Percentiles rank a stretch among this genome's conserved stretches.
Conservation (phyloP, 2,888 invertebrate species). For the Biston stratarius region DNA sequence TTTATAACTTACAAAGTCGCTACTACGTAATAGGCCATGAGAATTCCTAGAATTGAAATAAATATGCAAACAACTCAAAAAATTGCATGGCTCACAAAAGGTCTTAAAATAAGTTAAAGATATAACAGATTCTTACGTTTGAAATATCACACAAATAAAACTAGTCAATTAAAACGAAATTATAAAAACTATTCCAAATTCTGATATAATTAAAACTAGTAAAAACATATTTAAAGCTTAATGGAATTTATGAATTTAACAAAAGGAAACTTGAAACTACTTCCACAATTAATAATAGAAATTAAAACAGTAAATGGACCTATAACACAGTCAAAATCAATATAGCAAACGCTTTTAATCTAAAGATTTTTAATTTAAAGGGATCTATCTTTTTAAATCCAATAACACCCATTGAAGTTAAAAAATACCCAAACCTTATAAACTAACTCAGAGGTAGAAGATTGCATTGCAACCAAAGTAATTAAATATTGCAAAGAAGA, state of each 20-base stretch:
- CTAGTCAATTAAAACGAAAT: too few relatives aligned
- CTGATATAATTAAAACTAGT: neutral
- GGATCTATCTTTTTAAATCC: neutral
- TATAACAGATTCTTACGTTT: too few relatives aligned
- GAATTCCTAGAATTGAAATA: too few relatives aligned
- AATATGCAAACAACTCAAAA: too few relatives aligned
- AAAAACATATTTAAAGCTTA: neutral
- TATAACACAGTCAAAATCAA: neutral
- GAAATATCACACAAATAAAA: too few relatives aligned
- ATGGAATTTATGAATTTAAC: neutral
- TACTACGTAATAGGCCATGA: too few relatives aligned
- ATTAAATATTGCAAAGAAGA: constrained; percentile 2
- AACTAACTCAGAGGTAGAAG: constrained; percentile 5
- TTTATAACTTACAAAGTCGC: too few relatives aligned
- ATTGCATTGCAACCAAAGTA: constrained; percentile 1
- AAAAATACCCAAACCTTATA: neutral
- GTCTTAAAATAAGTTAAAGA: too few relatives aligned
- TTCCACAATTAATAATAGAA: neutral
- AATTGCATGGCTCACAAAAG: too few relatives aligned
- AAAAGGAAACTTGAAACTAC: neutral
- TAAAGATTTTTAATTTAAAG: neutral
- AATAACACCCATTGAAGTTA: neutral
- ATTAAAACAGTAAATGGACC: neutral
- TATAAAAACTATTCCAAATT: neutral
- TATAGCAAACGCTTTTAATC: neutral